Conservation (phyloP, 1,140 invertebrate genomes). For the Carcinoscorpius rotundicauda region DNA sequence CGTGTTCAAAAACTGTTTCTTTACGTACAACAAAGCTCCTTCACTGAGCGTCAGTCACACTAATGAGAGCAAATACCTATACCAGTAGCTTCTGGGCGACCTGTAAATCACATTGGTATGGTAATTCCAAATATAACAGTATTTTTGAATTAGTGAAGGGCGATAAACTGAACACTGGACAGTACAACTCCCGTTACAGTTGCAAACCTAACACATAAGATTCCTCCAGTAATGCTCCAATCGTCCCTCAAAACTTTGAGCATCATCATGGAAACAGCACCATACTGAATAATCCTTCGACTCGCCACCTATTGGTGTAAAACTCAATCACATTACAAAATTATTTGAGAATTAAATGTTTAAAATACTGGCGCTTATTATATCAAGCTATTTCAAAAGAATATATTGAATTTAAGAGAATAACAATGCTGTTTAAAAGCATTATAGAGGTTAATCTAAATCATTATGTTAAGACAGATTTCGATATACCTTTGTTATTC, state of each 20-base stretch:
- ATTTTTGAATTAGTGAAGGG: slow-evolving; percentile 63
- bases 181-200: slow-evolving; percentile 69
- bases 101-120: slow-evolving; percentile 58
- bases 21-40: no score
- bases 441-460: no score
- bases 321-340: no score
- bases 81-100: slow-evolving; percentile 38
- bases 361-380: no score
- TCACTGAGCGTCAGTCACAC: no score
- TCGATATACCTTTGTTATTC: no score
- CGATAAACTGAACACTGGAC: slow-evolving; percentile 65
- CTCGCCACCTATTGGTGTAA: slow-evolving; percentile 1
- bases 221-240: slow-evolving; percentile 74
- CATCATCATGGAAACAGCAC: slow-evolving; percentile 55
- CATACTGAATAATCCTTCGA: slow-evolving; percentile 9
- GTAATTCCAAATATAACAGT: slow-evolving; percentile 70
- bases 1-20: no score
- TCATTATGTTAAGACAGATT: no score
- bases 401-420: no score
- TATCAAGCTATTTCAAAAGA: no score
- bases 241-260: slow-evolving; percentile 64
- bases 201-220: slow-evolving; percentile 74
- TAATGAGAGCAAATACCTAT: neutral
- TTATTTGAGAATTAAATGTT: no score
- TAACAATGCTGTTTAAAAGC: no score